These are phyloP conservation scores for Mycetomoellerius zeteki DNA, from an alignment of 1,140 invertebrate genomes.

Conservation along the genomic window DNA sequence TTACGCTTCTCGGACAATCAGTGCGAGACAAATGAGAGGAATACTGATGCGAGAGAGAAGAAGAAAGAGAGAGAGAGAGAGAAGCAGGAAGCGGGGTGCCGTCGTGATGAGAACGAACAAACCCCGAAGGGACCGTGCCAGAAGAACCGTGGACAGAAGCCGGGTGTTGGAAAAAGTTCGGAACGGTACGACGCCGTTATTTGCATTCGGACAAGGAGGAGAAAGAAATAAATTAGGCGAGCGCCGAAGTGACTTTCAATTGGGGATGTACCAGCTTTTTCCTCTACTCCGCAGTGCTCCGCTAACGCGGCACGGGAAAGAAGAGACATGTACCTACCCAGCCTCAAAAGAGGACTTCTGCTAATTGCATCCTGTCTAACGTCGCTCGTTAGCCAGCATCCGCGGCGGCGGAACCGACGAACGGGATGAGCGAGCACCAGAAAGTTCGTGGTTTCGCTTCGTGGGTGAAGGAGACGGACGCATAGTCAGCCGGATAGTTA, in stretches of 20 bases:
- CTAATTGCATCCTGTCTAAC: conserved; percentile 81
- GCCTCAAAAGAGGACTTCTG: conserved; percentile 74
- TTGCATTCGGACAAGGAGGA: conserved; percentile 72
- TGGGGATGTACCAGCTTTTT: conserved; percentile 71
- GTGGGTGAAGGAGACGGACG: conserved; percentile 36
- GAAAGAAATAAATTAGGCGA: conserved; percentile 77
- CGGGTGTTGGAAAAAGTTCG: conserved; percentile 52
- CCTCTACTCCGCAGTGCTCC: conserved; percentile 32
- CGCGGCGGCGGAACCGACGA: conserved; percentile 41
- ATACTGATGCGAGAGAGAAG: conserved; percentile 74
- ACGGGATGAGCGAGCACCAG: conserved; percentile 26
- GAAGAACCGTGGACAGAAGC: conserved; percentile 1
- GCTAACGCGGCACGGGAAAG: conserved; percentile 52
- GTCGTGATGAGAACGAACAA: conserved; percentile 35
- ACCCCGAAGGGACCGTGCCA: conserved; percentile 56
- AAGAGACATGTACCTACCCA: conserved; percentile 71
- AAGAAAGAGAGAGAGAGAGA: conserved; percentile 20
- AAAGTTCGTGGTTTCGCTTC: conserved; percentile 69
- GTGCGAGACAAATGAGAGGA: conserved; percentile 80
- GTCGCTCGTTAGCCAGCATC: conserved; percentile 74
- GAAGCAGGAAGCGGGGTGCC: not conserved
- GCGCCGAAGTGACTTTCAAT: conserved; percentile 77
- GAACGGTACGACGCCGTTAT: conserved; percentile 55
- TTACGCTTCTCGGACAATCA: conserved; percentile 80
- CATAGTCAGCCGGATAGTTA: conserved; percentile 60